Conservation (phyloP, 2,113 vertebrate genomes). For the Progne subis region DNA sequence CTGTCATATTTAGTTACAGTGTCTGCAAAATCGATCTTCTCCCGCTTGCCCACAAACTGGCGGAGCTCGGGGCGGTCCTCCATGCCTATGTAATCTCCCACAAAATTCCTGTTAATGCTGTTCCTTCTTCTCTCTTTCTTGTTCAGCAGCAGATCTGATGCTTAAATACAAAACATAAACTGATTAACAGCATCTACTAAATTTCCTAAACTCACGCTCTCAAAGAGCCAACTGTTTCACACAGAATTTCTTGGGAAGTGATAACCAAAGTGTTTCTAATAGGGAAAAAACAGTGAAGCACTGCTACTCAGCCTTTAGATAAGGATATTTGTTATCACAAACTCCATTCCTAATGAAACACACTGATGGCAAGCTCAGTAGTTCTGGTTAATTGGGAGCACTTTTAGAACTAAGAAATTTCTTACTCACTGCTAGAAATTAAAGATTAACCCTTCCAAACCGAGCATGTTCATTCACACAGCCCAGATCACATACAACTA, state of each 20-base stretch:
- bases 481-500: not conserved
- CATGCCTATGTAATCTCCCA: constrained; percentile 97
- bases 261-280: not conserved
- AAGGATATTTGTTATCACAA: not conserved
- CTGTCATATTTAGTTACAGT: constrained; percentile 93
- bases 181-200: not conserved
- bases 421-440: not conserved
- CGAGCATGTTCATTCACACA: not conserved
- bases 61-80: constrained; percentile 92
- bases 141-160: constrained; percentile 93
- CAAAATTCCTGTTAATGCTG: constrained; percentile 97
- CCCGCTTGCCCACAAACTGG: constrained; percentile 92
- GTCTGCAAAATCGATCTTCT: constrained; percentile 96
- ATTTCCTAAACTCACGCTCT: not conserved
- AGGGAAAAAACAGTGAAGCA: not conserved
- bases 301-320: not conserved
- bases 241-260: not conserved
- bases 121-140: constrained; percentile 93
- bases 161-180: constrained; percentile 61
- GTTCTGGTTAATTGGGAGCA: not conserved
- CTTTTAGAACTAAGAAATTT: not conserved
- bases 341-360: not conserved
- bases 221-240: not conserved
- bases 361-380: not conserved
- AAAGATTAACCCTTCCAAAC: not conserved